Evolutionary conservation across 2,888 invertebrate species (phyloP).

Genomic region (Branchellion lobata): DNA sequence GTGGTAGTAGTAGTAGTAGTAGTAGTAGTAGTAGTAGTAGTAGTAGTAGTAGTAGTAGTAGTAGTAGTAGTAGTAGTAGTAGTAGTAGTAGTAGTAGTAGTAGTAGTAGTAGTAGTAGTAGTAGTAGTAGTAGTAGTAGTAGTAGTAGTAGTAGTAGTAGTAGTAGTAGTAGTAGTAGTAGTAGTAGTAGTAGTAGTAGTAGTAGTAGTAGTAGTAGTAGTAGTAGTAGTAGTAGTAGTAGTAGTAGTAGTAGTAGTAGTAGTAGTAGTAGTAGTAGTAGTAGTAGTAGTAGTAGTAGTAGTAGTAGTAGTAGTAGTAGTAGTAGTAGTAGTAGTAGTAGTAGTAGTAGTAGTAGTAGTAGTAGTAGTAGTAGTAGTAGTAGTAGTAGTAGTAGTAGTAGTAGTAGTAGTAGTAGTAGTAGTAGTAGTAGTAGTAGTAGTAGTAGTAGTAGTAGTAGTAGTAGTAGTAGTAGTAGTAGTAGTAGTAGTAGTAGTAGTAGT

Average conservation of each 20-base stretch:
- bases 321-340: slow-evolving; percentile 24
- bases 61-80: slow-evolving; percentile 39
- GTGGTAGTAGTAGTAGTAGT: slow-evolving; percentile 19
- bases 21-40: slow-evolving; percentile 35
- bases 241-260: slow-evolving; percentile 39
- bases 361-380: slow-evolving; percentile 5
- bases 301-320: slow-evolving; percentile 37
- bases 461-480: slow-evolving; percentile 39
- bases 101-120: slow-evolving; percentile 37
- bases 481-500: slow-evolving; percentile 37
- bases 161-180: background rate
- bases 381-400: slow-evolving; percentile 31
- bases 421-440: slow-evolving; percentile 38
- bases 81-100: slow-evolving; percentile 40
- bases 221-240: slow-evolving; percentile 39
- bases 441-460: slow-evolving; percentile 40
- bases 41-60: slow-evolving; percentile 39
- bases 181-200: slow-evolving; percentile 25
- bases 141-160: background rate
- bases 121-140: slow-evolving; percentile 38
- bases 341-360: slow-evolving; percentile 8
- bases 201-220: slow-evolving; percentile 33
- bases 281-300: slow-evolving; percentile 39
- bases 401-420: slow-evolving; percentile 40
- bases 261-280: slow-evolving; percentile 40